Percentiles rank a stretch among this genome's conserved stretches.
Conservation (phyloP, 2,797 vertebrate genomes). For the Lagothrix lagotricha region DNA sequence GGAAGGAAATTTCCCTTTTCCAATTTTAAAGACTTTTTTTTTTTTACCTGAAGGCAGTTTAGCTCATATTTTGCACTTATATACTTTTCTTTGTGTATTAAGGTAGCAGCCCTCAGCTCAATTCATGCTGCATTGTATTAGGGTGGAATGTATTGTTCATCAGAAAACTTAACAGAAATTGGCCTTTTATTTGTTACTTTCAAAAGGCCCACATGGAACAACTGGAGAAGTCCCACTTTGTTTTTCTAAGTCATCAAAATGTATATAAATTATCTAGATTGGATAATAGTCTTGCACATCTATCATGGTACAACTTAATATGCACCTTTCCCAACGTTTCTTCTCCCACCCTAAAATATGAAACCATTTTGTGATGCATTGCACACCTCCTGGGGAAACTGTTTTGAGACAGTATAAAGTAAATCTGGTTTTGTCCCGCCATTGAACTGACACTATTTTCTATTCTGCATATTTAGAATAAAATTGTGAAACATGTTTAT, state of each 20-base stretch:
- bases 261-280: slow-evolving; percentile 70
- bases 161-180: slow-evolving; percentile 41
- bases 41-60: slow-evolving; percentile 77
- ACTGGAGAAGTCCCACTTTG: slow-evolving; percentile 37
- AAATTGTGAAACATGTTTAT: slow-evolving; percentile 87
- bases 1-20: slow-evolving; percentile 66
- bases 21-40: slow-evolving; percentile 55
- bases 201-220: slow-evolving; percentile 46
- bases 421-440: slow-evolving; percentile 73
- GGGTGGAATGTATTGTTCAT: slow-evolving; percentile 58
- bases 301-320: slow-evolving; percentile 72
- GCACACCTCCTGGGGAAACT: slow-evolving; percentile 73
- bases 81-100: slow-evolving; percentile 64
- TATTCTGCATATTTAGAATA: slow-evolving; percentile 92
- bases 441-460: slow-evolving; percentile 83
- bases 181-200: slow-evolving; percentile 70
- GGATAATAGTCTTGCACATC: slow-evolving; percentile 77
- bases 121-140: slow-evolving; percentile 40
- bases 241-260: slow-evolving; percentile 64
- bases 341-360: background rate
- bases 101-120: slow-evolving; percentile 73
- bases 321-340: slow-evolving; percentile 45
- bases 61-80: slow-evolving; percentile 76
- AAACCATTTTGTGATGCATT: slow-evolving; percentile 65
- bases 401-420: slow-evolving; percentile 69